phyloP scores from a whole-genome alignment of 2,797 vertebrate genomes.

The Miichthys miiuy region DNA sequence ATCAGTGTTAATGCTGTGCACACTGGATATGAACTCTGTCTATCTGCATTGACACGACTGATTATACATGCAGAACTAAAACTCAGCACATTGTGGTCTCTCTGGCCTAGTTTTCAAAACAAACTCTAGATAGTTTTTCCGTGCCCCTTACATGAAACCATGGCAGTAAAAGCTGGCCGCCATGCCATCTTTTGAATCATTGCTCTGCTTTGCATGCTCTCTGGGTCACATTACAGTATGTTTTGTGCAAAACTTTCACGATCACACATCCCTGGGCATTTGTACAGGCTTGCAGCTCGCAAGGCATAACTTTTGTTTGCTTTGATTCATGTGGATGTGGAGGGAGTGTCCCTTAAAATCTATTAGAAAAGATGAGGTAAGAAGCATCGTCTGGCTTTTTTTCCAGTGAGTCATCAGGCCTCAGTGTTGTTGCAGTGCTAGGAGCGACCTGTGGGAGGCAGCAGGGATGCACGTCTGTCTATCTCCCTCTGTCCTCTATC shows the following conservation, averaged over 20 bases:
- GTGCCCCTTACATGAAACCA: background rate
- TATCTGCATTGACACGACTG: background rate
- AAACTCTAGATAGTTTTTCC: constrained; percentile 16
- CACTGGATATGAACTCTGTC: background rate
- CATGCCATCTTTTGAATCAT: background rate
- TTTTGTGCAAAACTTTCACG: constrained; percentile 13
- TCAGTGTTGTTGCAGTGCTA: constrained; percentile 64
- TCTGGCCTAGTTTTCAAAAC: background rate
- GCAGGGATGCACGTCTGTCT: constrained; percentile 42
- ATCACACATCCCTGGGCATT: background rate
- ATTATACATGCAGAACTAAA: background rate
- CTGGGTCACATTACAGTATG: constrained; percentile 1
- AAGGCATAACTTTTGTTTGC: constrained; percentile 6
- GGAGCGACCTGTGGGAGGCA: constrained; percentile 67
- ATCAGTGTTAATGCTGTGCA: background rate
- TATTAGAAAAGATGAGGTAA: constrained; percentile 41
- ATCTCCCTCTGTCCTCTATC: background rate
- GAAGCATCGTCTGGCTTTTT: background rate
- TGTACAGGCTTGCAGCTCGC: constrained; percentile 23
- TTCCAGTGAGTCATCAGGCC: constrained; percentile 53
- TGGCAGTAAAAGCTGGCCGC: constrained; percentile 23
- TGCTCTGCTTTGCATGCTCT: background rate
- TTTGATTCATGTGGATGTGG: constrained; percentile 5
- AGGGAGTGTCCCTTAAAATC: constrained; percentile 13
- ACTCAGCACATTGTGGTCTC: background rate